Conservation (phyloP, 2,113 vertebrate species). For the Hippoglossus stenolepis region DNA sequence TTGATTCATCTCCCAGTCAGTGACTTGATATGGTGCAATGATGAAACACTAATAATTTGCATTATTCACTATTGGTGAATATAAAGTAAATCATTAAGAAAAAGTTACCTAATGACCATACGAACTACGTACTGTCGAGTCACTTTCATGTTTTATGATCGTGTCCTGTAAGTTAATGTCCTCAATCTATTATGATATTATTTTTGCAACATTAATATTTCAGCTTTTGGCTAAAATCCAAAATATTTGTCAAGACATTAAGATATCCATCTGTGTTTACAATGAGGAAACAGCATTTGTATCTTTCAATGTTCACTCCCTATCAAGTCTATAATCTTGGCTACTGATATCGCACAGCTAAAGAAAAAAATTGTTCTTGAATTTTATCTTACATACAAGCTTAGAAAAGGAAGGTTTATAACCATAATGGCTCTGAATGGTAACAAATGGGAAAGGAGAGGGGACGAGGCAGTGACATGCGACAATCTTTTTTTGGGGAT, state of each 20-base stretch:
- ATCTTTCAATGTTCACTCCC: conserved; percentile 4
- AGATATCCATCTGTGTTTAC: conserved; percentile 23
- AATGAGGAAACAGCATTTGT: conserved; percentile 15
- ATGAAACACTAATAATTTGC: conserved; percentile 12
- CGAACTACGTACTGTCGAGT: not conserved
- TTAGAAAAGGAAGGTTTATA: conserved; percentile 17
- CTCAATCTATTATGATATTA: too few relatives aligned
- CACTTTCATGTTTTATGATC: not conserved
- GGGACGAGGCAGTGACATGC: too few relatives aligned
- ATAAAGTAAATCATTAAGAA: conserved; percentile 10
- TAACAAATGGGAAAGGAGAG: conserved; percentile 1
- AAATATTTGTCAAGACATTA: not conserved
- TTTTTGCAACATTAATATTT: not conserved
- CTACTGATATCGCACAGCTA: conserved; percentile 1
- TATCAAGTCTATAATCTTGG: conserved; percentile 22
- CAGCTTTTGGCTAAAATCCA: not conserved
- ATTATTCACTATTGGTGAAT: conserved; percentile 1
- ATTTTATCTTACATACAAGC: conserved; percentile 2
- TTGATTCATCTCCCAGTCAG: conserved; percentile 17
- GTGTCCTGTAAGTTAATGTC: not conserved
- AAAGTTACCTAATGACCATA: not conserved
- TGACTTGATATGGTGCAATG: conserved; percentile 6
- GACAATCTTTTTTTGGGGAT: not conserved
- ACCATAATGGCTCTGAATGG: conserved; percentile 1
- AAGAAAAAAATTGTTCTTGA: not conserved